phyloP scores from a whole-genome alignment of 2,113 vertebrate genomes.

The Coturnix japonica region DNA sequence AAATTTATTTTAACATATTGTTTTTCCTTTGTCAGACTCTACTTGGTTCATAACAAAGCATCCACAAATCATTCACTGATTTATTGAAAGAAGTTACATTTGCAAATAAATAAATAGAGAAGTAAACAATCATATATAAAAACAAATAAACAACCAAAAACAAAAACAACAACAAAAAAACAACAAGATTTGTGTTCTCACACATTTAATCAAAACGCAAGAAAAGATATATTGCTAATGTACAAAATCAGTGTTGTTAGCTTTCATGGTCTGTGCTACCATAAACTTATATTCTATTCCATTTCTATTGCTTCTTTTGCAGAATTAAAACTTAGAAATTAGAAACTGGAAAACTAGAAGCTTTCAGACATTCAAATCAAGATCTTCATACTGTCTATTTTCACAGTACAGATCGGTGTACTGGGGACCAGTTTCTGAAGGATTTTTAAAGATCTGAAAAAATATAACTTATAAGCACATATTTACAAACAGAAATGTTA shows the following conservation, averaged over 20 bases:
- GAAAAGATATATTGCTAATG: background rate
- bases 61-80: background rate
- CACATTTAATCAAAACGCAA: background rate
- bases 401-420: background rate
- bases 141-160: too few relatives aligned
- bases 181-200: background rate
- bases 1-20: slow-evolving; percentile 56
- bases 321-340: background rate
- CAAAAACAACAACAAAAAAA: background rate
- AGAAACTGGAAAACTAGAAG: background rate
- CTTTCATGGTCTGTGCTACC: background rate
- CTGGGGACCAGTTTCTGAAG: background rate
- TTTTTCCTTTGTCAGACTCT: slow-evolving; percentile 3
- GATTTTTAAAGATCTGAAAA: background rate
- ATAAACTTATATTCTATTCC: accelerated
- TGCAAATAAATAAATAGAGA: background rate
- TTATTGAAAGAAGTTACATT: background rate
- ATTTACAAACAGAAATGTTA: background rate
- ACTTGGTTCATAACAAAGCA: slow-evolving; percentile 8
- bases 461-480: background rate
- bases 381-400: background rate
- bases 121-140: too few relatives aligned
- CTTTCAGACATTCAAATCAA: background rate
- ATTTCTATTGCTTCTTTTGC: background rate
- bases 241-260: background rate